These are phyloP conservation scores for Pao palembangensis DNA, from an alignment of 2,113 vertebrate genomes.

Conservation along the genomic window DNA sequence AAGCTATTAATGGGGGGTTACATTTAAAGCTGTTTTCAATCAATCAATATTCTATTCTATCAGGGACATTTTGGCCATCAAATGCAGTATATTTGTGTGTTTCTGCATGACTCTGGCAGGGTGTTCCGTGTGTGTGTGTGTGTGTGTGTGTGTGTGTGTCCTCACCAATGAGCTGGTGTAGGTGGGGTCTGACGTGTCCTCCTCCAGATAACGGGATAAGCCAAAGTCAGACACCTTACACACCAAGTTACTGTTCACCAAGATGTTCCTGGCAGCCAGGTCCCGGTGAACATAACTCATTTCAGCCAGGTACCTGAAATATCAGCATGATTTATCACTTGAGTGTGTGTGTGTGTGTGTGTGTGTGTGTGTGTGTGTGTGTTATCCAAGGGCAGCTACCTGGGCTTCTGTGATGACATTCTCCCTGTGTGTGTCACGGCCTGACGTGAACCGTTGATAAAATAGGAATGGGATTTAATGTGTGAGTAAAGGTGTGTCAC, in stretches of 20 bases:
- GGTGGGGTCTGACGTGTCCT: constrained; percentile 91
- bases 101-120: neutral
- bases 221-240: constrained; percentile 98
- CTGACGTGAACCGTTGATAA: constrained; percentile 25
- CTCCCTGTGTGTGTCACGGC: constrained; percentile 11
- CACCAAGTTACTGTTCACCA: constrained; percentile 95
- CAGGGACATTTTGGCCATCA: neutral
- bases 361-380: constrained; percentile 14
- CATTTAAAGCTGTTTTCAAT: neutral
- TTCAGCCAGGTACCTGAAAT: constrained; percentile 84
- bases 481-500: constrained; percentile 35
- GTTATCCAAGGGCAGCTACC: constrained; percentile 42
- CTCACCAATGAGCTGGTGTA: constrained; percentile 85
- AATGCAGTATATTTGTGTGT: neutral
- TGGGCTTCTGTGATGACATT: constrained; percentile 39
- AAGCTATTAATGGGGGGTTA: neutral
- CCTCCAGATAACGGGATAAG: constrained; percentile 93
- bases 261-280: constrained; percentile 93
- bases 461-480: constrained; percentile 43
- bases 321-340: constrained; percentile 36
- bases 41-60: neutral
- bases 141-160: constrained; percentile 1
- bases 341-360: constrained; percentile 15
- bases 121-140: neutral
- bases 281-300: constrained; percentile 98